Percentiles rank a stretch among this genome's conserved stretches.
Conservation (phyloP, 2,888 invertebrate genomes). For the Eristalis intricaria region DNA sequence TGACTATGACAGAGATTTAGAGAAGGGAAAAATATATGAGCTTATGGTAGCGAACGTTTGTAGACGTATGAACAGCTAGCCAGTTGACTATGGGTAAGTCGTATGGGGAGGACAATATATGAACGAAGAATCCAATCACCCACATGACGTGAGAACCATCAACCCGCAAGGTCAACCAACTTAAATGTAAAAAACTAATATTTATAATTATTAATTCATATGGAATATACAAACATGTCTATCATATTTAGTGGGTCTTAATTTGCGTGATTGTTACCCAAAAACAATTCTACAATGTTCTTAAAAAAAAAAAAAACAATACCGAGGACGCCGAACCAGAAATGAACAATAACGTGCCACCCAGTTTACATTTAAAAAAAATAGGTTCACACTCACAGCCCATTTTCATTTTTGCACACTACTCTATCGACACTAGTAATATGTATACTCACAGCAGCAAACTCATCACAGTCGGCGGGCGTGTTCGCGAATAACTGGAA, state of each 20-base stretch:
- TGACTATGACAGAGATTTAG: too few species aligned
- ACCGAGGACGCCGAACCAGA: not conserved
- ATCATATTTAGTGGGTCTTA: not conserved
- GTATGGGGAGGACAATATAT: too few species aligned
- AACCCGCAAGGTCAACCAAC: too few species aligned
- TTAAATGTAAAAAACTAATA: too few species aligned
- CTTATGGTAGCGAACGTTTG: too few species aligned
- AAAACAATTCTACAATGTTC: not conserved
- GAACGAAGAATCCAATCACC: too few species aligned
- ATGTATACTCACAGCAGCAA: not conserved
- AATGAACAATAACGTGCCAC: not conserved
- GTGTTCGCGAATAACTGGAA: not conserved
- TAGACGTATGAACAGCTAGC: too few species aligned
- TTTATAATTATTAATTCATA: not conserved
- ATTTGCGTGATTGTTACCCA: not conserved
- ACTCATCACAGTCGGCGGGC: not conserved
- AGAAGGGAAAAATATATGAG: too few species aligned
- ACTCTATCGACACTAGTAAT: not conserved
- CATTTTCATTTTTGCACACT: not conserved
- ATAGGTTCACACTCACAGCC: not conserved
- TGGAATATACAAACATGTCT: not conserved
- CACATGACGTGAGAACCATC: too few species aligned
- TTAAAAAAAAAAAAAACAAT: not conserved
- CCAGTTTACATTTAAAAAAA: not conserved
- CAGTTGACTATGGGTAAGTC: too few species aligned